A percentile compares a stretch with the other conserved stretches of the same genome.
These are phyloP conservation scores for Vulpes lagopus DNA, from an alignment of 2,113 vertebrate species.

Conservation along the genomic window DNA sequence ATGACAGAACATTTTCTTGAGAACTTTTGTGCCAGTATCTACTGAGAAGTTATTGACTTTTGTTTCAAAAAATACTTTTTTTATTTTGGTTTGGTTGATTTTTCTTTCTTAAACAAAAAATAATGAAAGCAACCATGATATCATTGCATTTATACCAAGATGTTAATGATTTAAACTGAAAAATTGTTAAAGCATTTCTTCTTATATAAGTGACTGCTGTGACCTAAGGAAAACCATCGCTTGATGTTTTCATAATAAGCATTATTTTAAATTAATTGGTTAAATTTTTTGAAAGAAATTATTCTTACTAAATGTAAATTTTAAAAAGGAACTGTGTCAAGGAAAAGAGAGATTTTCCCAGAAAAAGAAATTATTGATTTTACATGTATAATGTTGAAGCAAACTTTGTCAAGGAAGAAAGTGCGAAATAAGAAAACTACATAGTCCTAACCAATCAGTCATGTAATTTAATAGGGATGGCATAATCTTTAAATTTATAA, in stretches of 20 bases:
- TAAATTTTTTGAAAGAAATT: background rate
- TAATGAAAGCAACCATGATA: background rate
- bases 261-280: background rate
- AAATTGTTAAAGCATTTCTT: background rate
- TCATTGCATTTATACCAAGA: background rate
- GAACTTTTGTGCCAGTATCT: background rate
- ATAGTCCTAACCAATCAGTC: background rate
- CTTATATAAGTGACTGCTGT: background rate
- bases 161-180: slow-evolving; percentile 9
- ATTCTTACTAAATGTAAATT: background rate
- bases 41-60: background rate
- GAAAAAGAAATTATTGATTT: background rate
- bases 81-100: background rate
- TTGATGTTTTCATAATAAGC: background rate
- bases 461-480: background rate
- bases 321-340: background rate
- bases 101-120: slow-evolving; percentile 6
- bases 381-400: background rate
- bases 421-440: background rate
- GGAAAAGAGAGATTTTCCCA: background rate
- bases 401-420: background rate
- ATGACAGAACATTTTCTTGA: background rate
- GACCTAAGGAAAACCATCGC: background rate
- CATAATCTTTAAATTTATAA: background rate
- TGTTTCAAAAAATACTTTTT: background rate